These are phyloP conservation scores for Hyposmocoma kahamanoa DNA, from an alignment of 1,140 invertebrate genomes.

Conservation along the genomic window DNA sequence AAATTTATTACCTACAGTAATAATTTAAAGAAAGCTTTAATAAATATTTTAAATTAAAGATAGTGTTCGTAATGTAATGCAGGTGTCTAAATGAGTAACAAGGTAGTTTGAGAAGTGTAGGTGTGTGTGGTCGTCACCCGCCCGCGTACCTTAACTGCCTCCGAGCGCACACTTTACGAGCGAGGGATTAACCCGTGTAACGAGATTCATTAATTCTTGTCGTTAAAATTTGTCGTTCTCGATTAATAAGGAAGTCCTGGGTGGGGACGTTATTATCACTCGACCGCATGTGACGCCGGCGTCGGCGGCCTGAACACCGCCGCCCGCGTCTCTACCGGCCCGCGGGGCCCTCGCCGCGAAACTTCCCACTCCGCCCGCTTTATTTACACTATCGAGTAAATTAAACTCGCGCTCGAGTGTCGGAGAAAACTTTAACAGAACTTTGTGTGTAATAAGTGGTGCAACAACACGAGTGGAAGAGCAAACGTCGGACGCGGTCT, in stretches of 20 bases:
- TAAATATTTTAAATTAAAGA: no score
- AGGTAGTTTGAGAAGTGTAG: slow-evolving; percentile 11
- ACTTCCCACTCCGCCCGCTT: slow-evolving; percentile 68
- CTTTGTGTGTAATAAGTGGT: slow-evolving; percentile 74
- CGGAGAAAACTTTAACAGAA: slow-evolving; percentile 70
- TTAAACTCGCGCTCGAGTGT: slow-evolving; percentile 73
- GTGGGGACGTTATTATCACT: slow-evolving; percentile 65
- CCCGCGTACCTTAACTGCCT: slow-evolving; percentile 57
- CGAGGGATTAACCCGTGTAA: slow-evolving; percentile 74
- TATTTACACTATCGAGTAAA: slow-evolving; percentile 76
- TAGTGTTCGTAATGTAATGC: no score
- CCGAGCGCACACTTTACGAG: slow-evolving; percentile 68
- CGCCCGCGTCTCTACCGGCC: slow-evolving; percentile 39
- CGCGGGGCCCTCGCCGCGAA: slow-evolving; percentile 52
- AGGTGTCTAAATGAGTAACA: not conserved
- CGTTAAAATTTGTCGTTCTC: slow-evolving; percentile 76
- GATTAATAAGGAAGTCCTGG: slow-evolving; percentile 73
- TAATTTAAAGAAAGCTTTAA: no score
- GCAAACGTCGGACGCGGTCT: slow-evolving; percentile 71
- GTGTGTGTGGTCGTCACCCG: slow-evolving; percentile 23
- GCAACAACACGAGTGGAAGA: slow-evolving; percentile 72
- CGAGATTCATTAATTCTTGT: slow-evolving; percentile 76
- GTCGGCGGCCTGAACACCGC: not conserved
- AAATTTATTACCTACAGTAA: no score
- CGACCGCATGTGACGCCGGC: slow-evolving; percentile 51